Evolutionary conservation across 1,140 invertebrate species (phyloP).

Genomic region (Dendrolimus kikuchii): DNA sequence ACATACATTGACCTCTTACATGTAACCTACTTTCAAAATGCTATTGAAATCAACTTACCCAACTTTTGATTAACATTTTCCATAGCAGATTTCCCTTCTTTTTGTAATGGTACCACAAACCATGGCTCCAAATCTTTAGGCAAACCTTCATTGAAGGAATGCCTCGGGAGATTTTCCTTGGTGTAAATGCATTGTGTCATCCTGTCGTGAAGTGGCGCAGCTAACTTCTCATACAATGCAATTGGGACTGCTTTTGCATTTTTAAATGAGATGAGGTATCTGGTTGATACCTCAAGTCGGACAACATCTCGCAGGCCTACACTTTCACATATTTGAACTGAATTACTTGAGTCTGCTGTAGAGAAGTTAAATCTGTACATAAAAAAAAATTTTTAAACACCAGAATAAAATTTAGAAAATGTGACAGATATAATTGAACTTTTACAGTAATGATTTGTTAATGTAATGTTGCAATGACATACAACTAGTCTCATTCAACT

Average conservation of each 20-base stretch:
- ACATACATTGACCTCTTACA: no score
- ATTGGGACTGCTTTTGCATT: slow-evolving; percentile 55
- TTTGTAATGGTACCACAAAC: slow-evolving; percentile 88
- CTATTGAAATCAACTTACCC: slow-evolving; percentile 67
- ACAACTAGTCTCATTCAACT: no score
- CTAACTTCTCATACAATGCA: slow-evolving; percentile 70
- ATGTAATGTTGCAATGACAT: no score
- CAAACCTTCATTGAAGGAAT: slow-evolving; percentile 80
- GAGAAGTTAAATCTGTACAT: slow-evolving; percentile 89
- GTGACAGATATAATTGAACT: no score
- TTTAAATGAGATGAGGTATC: slow-evolving; percentile 81
- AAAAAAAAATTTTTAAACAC: slow-evolving; percentile 4
- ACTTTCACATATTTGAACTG: slow-evolving; percentile 92
- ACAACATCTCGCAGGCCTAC: slow-evolving; percentile 81
- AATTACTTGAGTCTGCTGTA: slow-evolving; percentile 95
- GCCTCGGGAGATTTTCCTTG: slow-evolving; percentile 78
- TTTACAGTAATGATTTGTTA: no score
- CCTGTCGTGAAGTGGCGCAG: slow-evolving; percentile 83
- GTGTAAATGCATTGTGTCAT: slow-evolving; percentile 83
- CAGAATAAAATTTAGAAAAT: neutral
- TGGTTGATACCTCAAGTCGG: slow-evolving; percentile 86
- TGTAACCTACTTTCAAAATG: neutral
- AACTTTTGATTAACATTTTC: slow-evolving; percentile 88
- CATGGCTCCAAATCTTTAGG: slow-evolving; percentile 79
- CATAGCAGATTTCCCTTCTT: slow-evolving; percentile 83